Percentiles rank a stretch among this genome's conserved stretches.
Conservation (phyloP, 2,113 vertebrate genomes). For the Pyrgilauda ruficollis region DNA sequence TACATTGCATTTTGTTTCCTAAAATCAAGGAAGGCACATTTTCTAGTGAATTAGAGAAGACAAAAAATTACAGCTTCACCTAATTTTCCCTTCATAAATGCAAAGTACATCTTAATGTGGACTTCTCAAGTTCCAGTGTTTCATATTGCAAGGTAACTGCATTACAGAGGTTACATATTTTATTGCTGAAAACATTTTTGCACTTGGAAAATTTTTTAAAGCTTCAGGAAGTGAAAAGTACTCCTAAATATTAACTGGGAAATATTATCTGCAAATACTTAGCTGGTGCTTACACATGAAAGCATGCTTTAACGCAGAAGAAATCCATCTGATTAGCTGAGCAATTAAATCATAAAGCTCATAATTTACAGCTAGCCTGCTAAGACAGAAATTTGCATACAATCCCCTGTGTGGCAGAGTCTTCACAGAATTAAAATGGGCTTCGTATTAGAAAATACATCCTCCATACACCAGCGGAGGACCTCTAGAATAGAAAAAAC, state of each 20-base stretch:
- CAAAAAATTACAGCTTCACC: not conserved
- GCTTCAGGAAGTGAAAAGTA: not conserved
- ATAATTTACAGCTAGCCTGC: not conserved
- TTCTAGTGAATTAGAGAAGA: not conserved
- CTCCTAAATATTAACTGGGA: not conserved
- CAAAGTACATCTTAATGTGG: not conserved
- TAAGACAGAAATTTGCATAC: not conserved
- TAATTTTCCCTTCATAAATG: not conserved
- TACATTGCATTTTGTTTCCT: slow-evolving; percentile 78
- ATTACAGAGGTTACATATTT: not conserved
- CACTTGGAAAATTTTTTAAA: not conserved
- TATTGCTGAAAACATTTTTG: not conserved
- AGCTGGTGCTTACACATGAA: not conserved
- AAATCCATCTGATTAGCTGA: not conserved
- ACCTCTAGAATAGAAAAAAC: not conserved
- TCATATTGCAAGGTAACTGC: not conserved
- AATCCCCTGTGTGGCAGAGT: not conserved
- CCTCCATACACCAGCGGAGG: not conserved
- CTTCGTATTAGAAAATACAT: fast-evolving
- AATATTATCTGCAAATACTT: not conserved
- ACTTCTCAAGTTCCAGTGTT: not conserved
- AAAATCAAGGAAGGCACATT: slow-evolving; percentile 21
- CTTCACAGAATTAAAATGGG: not conserved
- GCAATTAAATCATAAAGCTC: not conserved
- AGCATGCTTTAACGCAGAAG: not conserved